Conservation (phyloP, 1,140 invertebrate genomes). For the Drosophila sucinea region DNA sequence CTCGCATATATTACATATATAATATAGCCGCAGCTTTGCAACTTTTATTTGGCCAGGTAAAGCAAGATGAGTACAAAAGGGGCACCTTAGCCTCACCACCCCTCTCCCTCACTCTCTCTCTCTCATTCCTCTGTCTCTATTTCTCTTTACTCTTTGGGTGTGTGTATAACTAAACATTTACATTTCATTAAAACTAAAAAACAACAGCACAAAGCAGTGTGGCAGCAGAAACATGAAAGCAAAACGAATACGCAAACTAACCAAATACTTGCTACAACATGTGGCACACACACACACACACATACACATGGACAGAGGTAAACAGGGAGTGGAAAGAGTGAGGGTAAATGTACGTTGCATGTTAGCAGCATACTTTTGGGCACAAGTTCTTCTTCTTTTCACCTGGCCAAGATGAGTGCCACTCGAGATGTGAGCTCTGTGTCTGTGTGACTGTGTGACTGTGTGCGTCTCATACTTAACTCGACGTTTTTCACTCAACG, state of each 20-base stretch:
- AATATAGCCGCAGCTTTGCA: background rate
- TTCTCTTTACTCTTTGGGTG: conserved; percentile 1
- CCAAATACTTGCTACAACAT: conserved; percentile 54
- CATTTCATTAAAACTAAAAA: conserved; percentile 81
- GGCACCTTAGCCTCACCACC: background rate
- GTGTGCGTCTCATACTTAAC: conserved; percentile 74
- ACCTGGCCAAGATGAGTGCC: conserved; percentile 69
- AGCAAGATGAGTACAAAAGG: background rate
- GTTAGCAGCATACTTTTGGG: conserved; percentile 68
- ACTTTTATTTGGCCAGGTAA: conserved; percentile 9
- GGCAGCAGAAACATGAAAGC: conserved; percentile 54
- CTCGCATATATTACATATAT: background rate
- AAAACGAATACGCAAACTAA: conserved; percentile 70
- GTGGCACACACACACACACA: conserved; percentile 8
- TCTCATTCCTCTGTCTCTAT: conserved; percentile 2
- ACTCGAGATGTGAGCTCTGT: conserved; percentile 58
- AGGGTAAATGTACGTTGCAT: conserved; percentile 43
- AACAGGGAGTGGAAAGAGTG: conserved; percentile 16
- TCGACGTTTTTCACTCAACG: conserved; percentile 80
- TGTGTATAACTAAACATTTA: conserved; percentile 80
- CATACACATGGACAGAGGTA: conserved; percentile 6
- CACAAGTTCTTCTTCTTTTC: conserved; percentile 26
- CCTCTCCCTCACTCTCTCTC: background rate
- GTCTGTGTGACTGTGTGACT: conserved; percentile 26
- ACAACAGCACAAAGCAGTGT: conserved; percentile 75